A percentile compares a stretch with the other conserved stretches of the same genome.
phyloP scores from a whole-genome alignment of 2,797 vertebrate species.

The Phylloscopus collybita region DNA sequence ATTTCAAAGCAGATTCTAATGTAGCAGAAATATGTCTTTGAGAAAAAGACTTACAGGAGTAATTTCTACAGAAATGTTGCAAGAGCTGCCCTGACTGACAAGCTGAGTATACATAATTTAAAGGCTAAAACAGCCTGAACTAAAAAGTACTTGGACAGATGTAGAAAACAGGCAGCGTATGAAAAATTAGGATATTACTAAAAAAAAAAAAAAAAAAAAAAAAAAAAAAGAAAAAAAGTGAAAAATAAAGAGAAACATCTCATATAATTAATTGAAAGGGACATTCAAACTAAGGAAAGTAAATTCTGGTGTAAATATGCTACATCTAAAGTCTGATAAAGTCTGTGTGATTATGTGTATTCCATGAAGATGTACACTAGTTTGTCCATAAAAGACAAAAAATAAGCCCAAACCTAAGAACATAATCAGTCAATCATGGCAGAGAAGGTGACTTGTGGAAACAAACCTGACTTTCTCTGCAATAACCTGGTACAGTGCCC shows the following conservation, averaged over 20 bases:
- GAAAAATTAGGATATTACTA: not conserved
- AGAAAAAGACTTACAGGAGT: constrained; percentile 24
- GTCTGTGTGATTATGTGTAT: not conserved
- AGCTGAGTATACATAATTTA: constrained; percentile 15
- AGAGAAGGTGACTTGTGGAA: not conserved
- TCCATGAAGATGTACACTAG: not conserved
- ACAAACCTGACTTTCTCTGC: not conserved
- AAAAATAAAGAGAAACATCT: not conserved
- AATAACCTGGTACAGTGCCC: not conserved
- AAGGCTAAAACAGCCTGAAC: not conserved
- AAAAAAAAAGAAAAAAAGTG: not conserved
- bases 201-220: not conserved
- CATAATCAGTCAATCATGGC: accelerated
- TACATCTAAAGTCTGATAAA: not conserved
- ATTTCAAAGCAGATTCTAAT: constrained; percentile 33
- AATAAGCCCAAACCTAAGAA: not conserved
- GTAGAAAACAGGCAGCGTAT: not conserved
- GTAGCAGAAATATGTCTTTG: constrained; percentile 14
- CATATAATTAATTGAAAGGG: not conserved
- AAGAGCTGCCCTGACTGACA: constrained; percentile 23
- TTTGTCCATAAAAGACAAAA: not conserved
- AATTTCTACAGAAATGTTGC: constrained; percentile 36
- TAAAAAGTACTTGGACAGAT: not conserved
- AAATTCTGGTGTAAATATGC: not conserved
- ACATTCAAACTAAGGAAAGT: not conserved